Evolutionary conservation across 2,888 invertebrate genomes (phyloP).

Genomic region (Pogonocherus hispidulus): DNA sequence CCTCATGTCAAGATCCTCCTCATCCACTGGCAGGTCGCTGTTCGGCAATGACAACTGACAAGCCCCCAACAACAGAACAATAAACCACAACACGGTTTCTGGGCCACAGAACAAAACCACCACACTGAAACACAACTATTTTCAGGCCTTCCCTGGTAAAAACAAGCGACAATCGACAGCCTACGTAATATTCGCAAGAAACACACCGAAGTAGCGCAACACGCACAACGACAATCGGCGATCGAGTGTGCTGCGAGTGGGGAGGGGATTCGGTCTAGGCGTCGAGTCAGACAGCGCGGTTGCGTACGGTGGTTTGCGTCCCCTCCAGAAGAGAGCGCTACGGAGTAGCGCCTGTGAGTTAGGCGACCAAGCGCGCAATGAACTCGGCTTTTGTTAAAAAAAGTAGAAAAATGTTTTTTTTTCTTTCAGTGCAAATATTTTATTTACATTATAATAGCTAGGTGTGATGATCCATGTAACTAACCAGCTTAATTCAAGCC

Average conservation of each 20-base stretch:
- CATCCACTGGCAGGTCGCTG: conserved; percentile 28
- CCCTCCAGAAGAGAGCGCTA: conserved; percentile 25
- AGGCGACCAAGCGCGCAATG: conserved; percentile 11
- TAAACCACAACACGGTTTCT: neutral
- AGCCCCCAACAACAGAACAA: conserved; percentile 3
- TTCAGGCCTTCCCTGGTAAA: neutral
- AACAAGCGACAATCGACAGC: conserved; percentile 3
- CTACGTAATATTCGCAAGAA: conserved; percentile 13
- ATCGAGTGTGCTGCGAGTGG: conserved; percentile 25
- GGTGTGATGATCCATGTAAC: no score
- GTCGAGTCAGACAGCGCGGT: conserved; percentile 25
- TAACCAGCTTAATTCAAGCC: no score
- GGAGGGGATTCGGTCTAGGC: conserved; percentile 10
- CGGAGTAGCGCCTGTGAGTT: conserved; percentile 11
- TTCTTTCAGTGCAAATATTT: no score
- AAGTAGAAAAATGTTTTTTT: no score
- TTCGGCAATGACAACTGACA: conserved; percentile 6
- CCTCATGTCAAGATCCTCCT: conserved; percentile 26
- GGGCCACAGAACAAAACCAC: conserved; percentile 14
- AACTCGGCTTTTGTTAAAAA: no score
- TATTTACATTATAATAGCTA: no score
- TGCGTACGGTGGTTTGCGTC: conserved; percentile 22
- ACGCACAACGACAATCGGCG: conserved; percentile 12
- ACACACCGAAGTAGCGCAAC: neutral
- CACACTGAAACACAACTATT: conserved; percentile 10